Evolutionary conservation across 2,888 invertebrate genomes (phyloP), one percentile per base, ranked within the genome.

Genomic region (Sphaerophoria taeniata): DNA sequence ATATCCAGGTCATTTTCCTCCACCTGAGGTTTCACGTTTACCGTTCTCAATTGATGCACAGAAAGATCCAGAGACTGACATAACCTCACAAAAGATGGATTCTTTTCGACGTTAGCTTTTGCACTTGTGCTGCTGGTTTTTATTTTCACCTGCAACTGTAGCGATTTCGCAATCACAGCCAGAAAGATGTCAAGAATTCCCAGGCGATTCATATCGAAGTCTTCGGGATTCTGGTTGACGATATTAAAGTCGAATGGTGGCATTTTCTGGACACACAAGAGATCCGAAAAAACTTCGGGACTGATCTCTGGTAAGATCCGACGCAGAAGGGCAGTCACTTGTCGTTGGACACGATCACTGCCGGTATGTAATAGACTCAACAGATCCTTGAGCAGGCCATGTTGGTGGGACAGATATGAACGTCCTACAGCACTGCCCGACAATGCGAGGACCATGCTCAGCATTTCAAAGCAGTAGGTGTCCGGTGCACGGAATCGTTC

Each of bases 401-500:
- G 95, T 89, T 98, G 98, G 90, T 98, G 97, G 0, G 98, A 97
- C 12, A 99, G 93, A 91, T 98, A 98, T 0, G 96, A 95, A 36
- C 98, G 94, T 0, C 98, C 98, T 0, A 98, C 97, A 0, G 95
- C 94, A 88, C 98, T 98, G 3, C 98, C 98, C 87, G 98, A 98
- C 53, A 99, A 92, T 0, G 99, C 98, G 88, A 98, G 92, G 31
- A 94, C 98, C 96, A 98, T 96, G 4, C 98, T 98, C 31, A 99
- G 93, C 97, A 99, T 97, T 93, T 99, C 98, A 90, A 98, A 99
- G 92, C 98, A 98, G 91, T 98, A 99, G n/a, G 97, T 97, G 91
- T 99, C 98, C 2, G 90, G 88, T 63, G 92, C 88, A 87, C 91
- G 88, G 89, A 88, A 88, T 1, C 91, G 89, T 61, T 92, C 92